These are phyloP conservation scores for Papilio elwesi DNA, from an alignment of 2,888 invertebrate species.

Conservation along the genomic window DNA sequence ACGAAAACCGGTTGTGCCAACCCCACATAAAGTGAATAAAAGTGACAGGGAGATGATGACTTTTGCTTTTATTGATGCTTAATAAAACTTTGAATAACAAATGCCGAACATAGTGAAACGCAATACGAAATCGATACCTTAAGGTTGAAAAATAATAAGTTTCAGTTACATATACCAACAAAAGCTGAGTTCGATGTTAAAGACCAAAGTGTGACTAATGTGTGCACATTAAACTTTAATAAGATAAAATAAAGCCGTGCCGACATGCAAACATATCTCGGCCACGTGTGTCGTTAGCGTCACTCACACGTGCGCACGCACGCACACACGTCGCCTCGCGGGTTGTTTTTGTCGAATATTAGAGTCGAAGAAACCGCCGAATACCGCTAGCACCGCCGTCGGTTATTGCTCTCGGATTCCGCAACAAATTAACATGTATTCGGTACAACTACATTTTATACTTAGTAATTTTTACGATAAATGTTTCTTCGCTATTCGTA, in stretches of 20 bases:
- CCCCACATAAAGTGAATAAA: no score
- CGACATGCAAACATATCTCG: slow-evolving; percentile 58
- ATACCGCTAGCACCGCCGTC: slow-evolving; percentile 79
- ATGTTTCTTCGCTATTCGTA: slow-evolving; percentile 56
- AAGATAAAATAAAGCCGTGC: slow-evolving; percentile 70
- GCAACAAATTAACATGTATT: slow-evolving; percentile 85
- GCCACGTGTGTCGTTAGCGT: slow-evolving; percentile 50
- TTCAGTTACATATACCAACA: slow-evolving; percentile 12
- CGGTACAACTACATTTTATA: slow-evolving; percentile 80
- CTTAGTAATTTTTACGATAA: slow-evolving; percentile 72
- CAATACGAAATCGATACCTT: background rate
- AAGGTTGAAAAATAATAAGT: slow-evolving; percentile 22
- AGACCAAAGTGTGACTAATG: slow-evolving; percentile 67
- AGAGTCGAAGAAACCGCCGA: slow-evolving; percentile 78
- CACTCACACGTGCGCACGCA: slow-evolving; percentile 44
- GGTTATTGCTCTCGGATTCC: slow-evolving; percentile 84
- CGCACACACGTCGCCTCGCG: slow-evolving; percentile 57
- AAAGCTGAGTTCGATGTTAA: slow-evolving; percentile 7
- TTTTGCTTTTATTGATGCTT: no score
- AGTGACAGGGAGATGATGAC: no score
- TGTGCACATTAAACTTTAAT: slow-evolving; percentile 68
- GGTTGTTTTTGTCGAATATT: slow-evolving; percentile 79
- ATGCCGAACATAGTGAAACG: background rate
- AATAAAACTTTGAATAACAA: no score
- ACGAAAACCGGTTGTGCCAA: no score